Evolutionary conservation across 2,797 vertebrate species (phyloP), one percentile per base, ranked within the genome.

Genomic region (Ispidina lecontei): DNA sequence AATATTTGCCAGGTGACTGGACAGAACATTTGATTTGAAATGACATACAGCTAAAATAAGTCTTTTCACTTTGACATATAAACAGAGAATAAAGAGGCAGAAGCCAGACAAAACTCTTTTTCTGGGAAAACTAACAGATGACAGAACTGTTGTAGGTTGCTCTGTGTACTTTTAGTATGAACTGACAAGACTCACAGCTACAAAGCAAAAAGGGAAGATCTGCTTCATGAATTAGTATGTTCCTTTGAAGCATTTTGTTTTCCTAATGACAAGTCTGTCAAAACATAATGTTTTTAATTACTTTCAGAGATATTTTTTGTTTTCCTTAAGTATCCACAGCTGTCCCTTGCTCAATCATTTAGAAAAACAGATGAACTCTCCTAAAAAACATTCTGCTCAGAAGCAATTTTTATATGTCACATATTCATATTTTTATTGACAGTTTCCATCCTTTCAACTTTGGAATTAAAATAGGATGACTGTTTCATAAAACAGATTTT

Each of bases 211-310:
- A 83, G 75, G 7, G 25, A 59, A 15, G 7, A 76, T 84, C 56
- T 87, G 35, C 47, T 87, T 92, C 43, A 65, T 85, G 39, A 81
- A 81, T 71, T 74, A 89, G 46, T 94, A 69, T 37, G n/a, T 75
- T 82, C 29, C 65, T 73, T 75, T 76, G 70, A 65, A 56, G 84
- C 15, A 63, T 47, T 78, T 35, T 75, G 37, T 39, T 84, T 89
- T 77, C 72, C 70, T 75, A 67, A 86, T 83, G 55, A 87, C 91
- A 90, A 91, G 12, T 17, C 73, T 87, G 47, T 79, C 76, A 93
- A 90, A 96, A 92, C 46, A 78, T 37, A 62, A 55, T 21, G 2
- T 14, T 82, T 94, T 96, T 94, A 95, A 89, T 87, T 91, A 64
- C 46, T 88, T 92, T 88, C 52, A 94, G 64, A 90, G 54, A 56